A percentile compares a stretch with the other conserved stretches of the same genome.
Conservation (phyloP, 1,140 invertebrate species). For the Nasonia vitripennis region DNA sequence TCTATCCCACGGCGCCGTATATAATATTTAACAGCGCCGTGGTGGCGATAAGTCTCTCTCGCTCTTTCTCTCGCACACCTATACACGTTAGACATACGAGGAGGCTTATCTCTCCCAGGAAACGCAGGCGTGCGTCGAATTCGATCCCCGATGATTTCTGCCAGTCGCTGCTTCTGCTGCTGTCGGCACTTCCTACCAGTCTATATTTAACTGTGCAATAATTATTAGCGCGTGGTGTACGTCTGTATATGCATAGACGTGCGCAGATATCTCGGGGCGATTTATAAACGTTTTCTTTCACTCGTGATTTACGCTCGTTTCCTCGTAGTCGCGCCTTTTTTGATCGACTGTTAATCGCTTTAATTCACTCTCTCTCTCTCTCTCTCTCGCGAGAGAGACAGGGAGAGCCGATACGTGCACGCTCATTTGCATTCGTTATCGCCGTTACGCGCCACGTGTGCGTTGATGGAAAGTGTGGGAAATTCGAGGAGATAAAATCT, state of each 20-base stretch:
- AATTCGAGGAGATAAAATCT: conserved; percentile 49
- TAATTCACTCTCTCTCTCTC: background rate
- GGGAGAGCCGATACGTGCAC: background rate
- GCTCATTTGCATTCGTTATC: conserved; percentile 15
- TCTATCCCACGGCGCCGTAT: conserved; percentile 33
- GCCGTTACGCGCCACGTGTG: background rate
- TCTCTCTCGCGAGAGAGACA: background rate
- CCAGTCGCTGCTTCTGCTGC: background rate
- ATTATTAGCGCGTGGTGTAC: background rate
- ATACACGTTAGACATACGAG: background rate
- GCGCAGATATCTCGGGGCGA: background rate
- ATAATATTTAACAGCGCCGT: conserved; percentile 34
- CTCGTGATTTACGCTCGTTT: background rate
- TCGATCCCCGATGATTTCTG: conserved; percentile 19
- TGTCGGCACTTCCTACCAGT: background rate
- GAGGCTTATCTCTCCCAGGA: conserved; percentile 30
- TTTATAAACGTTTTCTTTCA: conserved; percentile 4
- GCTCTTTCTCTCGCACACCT: background rate
- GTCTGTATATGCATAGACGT: background rate
- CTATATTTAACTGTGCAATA: background rate
- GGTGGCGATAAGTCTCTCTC: background rate
- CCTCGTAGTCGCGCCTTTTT: background rate
- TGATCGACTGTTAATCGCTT: background rate
- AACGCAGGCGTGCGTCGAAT: conserved; percentile 33
- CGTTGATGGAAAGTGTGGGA: conserved; percentile 39